Evolutionary conservation across 2,888 invertebrate species (phyloP), one percentile per base, ranked within the genome.

Genomic region (Azorinus chamasolen): DNA sequence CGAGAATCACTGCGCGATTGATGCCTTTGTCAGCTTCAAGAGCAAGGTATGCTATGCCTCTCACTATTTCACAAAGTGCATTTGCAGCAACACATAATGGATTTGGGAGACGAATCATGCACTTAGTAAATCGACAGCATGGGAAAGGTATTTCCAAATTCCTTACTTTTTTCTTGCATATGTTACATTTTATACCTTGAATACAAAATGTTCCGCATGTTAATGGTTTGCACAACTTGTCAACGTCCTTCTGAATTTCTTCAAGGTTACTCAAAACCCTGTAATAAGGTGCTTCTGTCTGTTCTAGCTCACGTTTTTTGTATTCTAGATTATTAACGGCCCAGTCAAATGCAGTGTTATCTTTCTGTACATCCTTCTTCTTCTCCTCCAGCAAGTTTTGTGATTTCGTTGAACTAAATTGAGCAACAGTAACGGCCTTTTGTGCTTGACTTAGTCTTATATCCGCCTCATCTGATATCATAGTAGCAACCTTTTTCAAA

Each of bases 211-310:
- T n/a, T 5, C 37, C 37, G 46, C 84, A 84, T 1, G 25, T 18
- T 64, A 45, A 65, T 4, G 82, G 79, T 27, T 37, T 37, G 39
- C 84, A 84, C 22, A 84, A 39, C 3, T 62, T 69, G 63, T 84
- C 80, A 3, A 83, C 65, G 16, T 80, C 72, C 57, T 72, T 65
- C 43, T 84, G 84, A 0, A 79, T 79, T 22, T 80, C 72, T 59
- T 72, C 62, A 41, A 84, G 59, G 39, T 37, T 66, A 55, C 57
- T 64, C 10, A 78, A 14, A 20, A 82, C 84, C 57, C 51, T 59
- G 32, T 61, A 10, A 59, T 78, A 83, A 5, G 82, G 78, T n/a
- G 25, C 45, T 48, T 84, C 83, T 12, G 78, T 76, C 18, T 65
- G 59, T 53, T 84, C 84, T 8, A 84, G 39, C 58, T 70, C 76